These are phyloP conservation scores for Trichoplusia ni DNA, from an alignment of 1,140 invertebrate species.

Conservation along the genomic window DNA sequence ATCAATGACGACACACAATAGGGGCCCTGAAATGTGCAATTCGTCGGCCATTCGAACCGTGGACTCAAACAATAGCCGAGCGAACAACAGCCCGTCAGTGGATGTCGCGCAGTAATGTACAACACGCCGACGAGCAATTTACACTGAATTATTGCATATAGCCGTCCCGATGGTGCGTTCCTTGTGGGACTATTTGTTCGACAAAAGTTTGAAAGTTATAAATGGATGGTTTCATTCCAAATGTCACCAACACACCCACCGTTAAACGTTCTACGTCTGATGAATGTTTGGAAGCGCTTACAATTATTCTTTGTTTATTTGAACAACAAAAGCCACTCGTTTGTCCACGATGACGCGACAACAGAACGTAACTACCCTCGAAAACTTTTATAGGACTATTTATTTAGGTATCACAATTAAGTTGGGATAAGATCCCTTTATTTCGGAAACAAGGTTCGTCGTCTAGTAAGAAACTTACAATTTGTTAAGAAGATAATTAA, in stretches of 20 bases:
- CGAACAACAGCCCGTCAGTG: slow-evolving; percentile 16
- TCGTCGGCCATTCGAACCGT: slow-evolving; percentile 17
- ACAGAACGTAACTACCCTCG: background rate
- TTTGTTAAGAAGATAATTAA: background rate
- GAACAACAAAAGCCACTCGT: too few species aligned
- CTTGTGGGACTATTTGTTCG: slow-evolving; percentile 20
- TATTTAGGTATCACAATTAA: slow-evolving; percentile 1
- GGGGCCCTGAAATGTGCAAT: background rate
- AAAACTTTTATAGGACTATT: background rate
- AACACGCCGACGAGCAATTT: slow-evolving; percentile 30
- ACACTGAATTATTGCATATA: slow-evolving; percentile 40
- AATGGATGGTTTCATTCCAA: slow-evolving; percentile 13
- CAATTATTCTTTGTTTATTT: too few species aligned
- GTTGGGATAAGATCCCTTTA: background rate
- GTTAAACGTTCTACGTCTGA: too few species aligned
- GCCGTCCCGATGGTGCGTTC: slow-evolving; percentile 26
- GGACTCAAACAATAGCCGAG: slow-evolving; percentile 19
- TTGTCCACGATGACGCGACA: too few species aligned
- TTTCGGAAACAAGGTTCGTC: background rate
- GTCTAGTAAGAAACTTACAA: background rate
- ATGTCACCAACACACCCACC: too few species aligned
- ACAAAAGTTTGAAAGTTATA: slow-evolving; percentile 21
- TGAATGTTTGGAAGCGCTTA: too few species aligned
- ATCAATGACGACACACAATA: background rate
- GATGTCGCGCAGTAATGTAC: slow-evolving; percentile 31